Evolutionary conservation across 1,140 invertebrate genomes (phyloP), one percentile per base, ranked within the genome.

Genomic region (Tenebrio molitor): DNA sequence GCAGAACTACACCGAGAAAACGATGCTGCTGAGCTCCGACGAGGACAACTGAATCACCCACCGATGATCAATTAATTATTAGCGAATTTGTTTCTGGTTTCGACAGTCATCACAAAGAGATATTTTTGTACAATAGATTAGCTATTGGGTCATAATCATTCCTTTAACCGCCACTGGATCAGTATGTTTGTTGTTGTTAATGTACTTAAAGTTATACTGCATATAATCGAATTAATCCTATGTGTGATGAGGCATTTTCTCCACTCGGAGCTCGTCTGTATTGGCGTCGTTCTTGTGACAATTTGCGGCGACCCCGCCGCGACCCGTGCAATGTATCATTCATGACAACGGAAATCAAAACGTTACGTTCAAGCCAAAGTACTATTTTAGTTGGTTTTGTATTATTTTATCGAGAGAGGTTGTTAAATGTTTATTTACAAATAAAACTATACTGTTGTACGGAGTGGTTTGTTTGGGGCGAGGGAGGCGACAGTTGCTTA

Each of bases 1-100:
- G 14, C 89, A 90, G 79, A 93, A 93, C 82, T 96, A 97, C 86
- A 97, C 95, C 84, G 97, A 98, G 86, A 98, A 98, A 86, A 96
- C 96, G 15, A 96, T 97, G 87, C 87, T 98, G 63, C 88, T 98
- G 68, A 97, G 95, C 85, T 97, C 96, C 69, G 97, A 98, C 83
- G 97, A 98, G 84, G 97, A 98, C 85, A 97, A 97, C 85, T 82
- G 74, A 76, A 66, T n/a, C 25, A 62, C 23, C 62, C n/a, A n/a
- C n/a, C n/a, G n/a, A n/a, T n/a, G n/a, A n/a, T n/a, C n/a, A n/a
- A 71, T 66, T 53, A 71, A 62, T 42, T 25, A 42, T 44, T 44
- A 36, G 42, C 17, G 39, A 36, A 33, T 66, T 65, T 65, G 25
- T 65, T 68, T 68, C 19, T 66, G 8, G 12, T 68, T 68, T 46